Evolutionary conservation across 2,888 invertebrate genomes (phyloP).

Genomic region (Gymnoscelis rufifasciata): DNA sequence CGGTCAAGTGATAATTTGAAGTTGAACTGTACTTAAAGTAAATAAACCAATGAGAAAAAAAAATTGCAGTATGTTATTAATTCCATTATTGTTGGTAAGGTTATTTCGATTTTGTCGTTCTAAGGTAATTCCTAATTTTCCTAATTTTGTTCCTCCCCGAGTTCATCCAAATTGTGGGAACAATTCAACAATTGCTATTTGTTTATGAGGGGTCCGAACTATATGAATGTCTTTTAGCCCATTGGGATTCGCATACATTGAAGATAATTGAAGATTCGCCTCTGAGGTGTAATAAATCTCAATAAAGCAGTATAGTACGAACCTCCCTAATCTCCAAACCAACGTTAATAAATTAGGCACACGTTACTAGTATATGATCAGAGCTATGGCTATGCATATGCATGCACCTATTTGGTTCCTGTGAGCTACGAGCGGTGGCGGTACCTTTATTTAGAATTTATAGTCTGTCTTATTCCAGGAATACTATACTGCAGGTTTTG

Average conservation of each 20-base stretch:
- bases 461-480: conserved; percentile 29
- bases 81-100: no score
- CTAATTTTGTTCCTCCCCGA: no score
- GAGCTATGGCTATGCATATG: conserved; percentile 11
- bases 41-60: no score
- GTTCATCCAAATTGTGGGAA: no score
- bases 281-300: conserved; percentile 64
- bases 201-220: conserved; percentile 38
- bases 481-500: neutral
- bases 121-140: no score
- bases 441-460: conserved; percentile 26
- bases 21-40: no score
- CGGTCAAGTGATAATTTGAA: conserved; percentile 28
- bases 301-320: conserved; percentile 49
- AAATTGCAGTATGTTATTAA: no score
- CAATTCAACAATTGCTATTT: neutral
- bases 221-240: conserved; percentile 56
- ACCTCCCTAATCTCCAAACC: conserved; percentile 39
- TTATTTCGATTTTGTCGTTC: no score
- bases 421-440: conserved; percentile 28
- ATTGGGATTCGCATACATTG: conserved; percentile 46
- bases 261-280: conserved; percentile 57
- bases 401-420: conserved; percentile 19
- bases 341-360: conserved; percentile 48
- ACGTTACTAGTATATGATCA: conserved; percentile 21